These are phyloP conservation scores for Leucania comma DNA, from an alignment of 2,888 invertebrate genomes.

Conservation along the genomic window DNA sequence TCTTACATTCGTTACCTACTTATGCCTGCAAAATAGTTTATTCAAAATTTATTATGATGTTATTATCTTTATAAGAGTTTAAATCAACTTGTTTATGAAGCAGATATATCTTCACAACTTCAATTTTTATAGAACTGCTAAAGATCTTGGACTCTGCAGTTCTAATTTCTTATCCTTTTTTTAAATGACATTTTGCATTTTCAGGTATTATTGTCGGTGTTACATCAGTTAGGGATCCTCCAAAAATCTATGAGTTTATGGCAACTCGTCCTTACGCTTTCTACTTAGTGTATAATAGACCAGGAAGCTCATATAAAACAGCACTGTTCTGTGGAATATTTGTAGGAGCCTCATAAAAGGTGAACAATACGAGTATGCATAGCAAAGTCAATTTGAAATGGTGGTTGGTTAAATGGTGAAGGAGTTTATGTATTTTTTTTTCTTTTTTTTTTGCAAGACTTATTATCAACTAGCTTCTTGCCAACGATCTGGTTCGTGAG, in stretches of 20 bases:
- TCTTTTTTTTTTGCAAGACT: not conserved
- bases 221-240: constrained; percentile 11
- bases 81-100: not conserved
- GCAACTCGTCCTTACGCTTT: constrained; percentile 36
- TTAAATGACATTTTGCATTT: constrained; percentile 18
- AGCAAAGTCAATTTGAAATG: not conserved
- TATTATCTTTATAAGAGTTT: not conserved
- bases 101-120: not conserved
- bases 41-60: not conserved
- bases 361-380: constrained; percentile 8
- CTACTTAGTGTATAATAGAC: constrained; percentile 16
- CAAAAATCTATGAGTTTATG: constrained; percentile 12
- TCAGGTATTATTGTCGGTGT: constrained; percentile 17
- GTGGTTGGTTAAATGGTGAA: constrained; percentile 18
- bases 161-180: not conserved
- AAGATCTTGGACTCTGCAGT: not conserved
- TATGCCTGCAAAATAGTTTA: constrained; percentile 34
- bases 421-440: not conserved
- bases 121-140: not conserved
- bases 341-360: constrained; percentile 45
- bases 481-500: too few relatives aligned
- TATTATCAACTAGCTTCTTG: not conserved
- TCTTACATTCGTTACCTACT: constrained; percentile 27
- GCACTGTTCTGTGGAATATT: constrained; percentile 48
- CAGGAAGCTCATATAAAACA: constrained; percentile 6